Conservation (phyloP, 92 coral and sea anemone genomes). For the Heteractis magnifica region DNA sequence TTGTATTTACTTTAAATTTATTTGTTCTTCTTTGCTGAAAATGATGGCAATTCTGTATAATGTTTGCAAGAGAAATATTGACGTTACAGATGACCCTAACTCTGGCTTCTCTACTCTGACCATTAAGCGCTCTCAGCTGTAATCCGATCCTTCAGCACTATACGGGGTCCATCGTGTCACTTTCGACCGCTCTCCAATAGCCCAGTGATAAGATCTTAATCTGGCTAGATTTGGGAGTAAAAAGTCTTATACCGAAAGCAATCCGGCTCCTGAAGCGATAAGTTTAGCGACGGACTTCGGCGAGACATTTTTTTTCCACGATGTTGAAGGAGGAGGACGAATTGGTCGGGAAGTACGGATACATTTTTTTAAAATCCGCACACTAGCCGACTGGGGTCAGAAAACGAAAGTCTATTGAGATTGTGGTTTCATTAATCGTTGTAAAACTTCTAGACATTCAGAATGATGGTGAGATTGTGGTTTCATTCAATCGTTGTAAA, state of each 20-base stretch:
- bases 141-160: background rate
- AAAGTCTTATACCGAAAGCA: slow-evolving; percentile 11
- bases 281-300: background rate
- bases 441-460: background rate
- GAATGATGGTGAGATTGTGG: background rate
- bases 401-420: background rate
- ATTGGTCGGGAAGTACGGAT: background rate
- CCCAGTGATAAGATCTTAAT: slow-evolving; percentile 32
- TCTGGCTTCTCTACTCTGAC: slow-evolving; percentile 7
- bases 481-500: background rate
- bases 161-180: slow-evolving; percentile 8
- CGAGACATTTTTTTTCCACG: background rate
- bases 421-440: background rate
- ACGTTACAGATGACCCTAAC: slow-evolving; percentile 13
- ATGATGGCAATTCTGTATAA: slow-evolving; percentile 7
- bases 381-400: background rate
- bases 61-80: slow-evolving; percentile 29
- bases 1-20: background rate
- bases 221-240: background rate
- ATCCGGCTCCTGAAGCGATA: background rate
- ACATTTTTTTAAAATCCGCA: background rate
- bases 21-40: background rate
- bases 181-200: background rate
- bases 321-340: background rate
- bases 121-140: slow-evolving; percentile 1